phyloP scores from a whole-genome alignment of 2,888 invertebrate species.

The Sialis lutaria region DNA sequence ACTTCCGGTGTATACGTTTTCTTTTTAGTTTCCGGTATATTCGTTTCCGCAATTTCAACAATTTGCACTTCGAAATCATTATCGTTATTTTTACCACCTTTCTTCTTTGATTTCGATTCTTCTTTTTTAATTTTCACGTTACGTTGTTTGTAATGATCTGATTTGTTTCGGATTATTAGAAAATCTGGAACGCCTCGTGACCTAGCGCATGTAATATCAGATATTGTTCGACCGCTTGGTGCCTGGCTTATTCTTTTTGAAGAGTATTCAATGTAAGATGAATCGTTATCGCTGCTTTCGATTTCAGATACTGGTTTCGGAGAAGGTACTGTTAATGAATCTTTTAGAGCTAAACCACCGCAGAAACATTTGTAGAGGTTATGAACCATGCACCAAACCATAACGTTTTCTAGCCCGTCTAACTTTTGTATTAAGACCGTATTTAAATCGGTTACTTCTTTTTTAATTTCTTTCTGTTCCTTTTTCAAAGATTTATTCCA shows the following conservation, averaged over 20 bases:
- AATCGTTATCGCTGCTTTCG: constrained; percentile 1
- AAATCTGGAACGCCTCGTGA: constrained; percentile 3
- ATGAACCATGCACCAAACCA: constrained; percentile 49
- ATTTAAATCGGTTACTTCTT: constrained; percentile 11
- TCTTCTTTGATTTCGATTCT: background rate
- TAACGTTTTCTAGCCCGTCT: constrained; percentile 25
- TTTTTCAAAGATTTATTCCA: constrained; percentile 1
- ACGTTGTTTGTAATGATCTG: constrained; percentile 1
- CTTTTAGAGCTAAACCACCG: constrained; percentile 24
- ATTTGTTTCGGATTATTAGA: constrained; percentile 3
- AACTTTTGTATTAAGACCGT: background rate
- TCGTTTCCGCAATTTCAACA: background rate
- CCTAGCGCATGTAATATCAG: constrained; percentile 4
- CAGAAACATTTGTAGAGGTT: constrained; percentile 48
- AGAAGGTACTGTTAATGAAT: constrained; percentile 11
- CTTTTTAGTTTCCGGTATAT: background rate
- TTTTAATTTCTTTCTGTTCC: constrained; percentile 1
- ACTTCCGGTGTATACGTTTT: background rate
- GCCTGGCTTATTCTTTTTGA: background rate
- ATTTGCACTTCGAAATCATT: too few species aligned
- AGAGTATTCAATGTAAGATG: background rate
- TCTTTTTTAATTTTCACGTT: background rate
- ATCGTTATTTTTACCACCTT: too few species aligned
- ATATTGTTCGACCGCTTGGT: background rate
- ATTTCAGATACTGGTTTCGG: constrained; percentile 2